phyloP scores from a whole-genome alignment of 2,113 vertebrate genomes.

The Tapirus terrestris region DNA sequence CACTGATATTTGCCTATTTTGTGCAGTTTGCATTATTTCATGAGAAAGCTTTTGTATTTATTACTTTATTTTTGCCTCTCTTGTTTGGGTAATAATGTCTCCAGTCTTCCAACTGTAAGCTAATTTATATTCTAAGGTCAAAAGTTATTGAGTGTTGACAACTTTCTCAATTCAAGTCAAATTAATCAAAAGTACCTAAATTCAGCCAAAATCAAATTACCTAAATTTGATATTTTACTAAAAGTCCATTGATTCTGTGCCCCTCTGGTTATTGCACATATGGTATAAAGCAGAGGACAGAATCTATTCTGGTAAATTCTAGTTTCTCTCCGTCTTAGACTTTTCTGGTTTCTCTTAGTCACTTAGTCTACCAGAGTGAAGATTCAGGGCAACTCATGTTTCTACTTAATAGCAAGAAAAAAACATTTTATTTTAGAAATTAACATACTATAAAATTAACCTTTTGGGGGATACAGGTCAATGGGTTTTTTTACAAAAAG shows the following conservation, averaged over 20 bases:
- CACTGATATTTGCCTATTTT: background rate
- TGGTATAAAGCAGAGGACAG: background rate
- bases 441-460: background rate
- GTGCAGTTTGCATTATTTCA: background rate
- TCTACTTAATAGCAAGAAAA: background rate
- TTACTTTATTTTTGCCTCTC: background rate
- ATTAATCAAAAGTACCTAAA: background rate
- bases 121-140: background rate
- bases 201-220: too few relatives aligned
- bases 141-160: background rate
- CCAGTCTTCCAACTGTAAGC: background rate
- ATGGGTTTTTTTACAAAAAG: background rate
- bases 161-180: background rate
- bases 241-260: background rate
- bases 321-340: background rate
- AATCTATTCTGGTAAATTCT: background rate
- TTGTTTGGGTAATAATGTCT: background rate
- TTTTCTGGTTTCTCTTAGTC: background rate
- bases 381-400: background rate
- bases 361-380: background rate
- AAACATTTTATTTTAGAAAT: background rate
- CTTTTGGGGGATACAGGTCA: background rate
- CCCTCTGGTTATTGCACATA: too few relatives aligned
- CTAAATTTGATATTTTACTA: background rate
- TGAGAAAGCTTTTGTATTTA: background rate